Evolutionary conservation across 2,113 vertebrate genomes (phyloP).

Genomic region (Noturus placidus): DNA sequence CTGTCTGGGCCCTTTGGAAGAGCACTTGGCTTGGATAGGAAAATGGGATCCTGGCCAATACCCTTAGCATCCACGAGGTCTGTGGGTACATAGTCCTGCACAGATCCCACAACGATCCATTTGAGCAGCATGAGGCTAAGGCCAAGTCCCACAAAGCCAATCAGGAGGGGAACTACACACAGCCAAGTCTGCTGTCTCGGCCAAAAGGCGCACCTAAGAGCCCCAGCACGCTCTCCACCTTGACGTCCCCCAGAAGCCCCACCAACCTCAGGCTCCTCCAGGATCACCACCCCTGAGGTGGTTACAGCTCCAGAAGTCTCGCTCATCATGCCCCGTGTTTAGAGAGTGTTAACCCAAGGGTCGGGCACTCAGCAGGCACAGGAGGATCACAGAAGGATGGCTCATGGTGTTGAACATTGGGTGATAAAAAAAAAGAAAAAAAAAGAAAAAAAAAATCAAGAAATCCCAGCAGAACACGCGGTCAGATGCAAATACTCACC

Average conservation of each 20-base stretch:
- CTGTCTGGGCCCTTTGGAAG: conserved; percentile 80
- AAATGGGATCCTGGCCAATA: conserved; percentile 92
- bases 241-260: conserved; percentile 70
- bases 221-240: conserved; percentile 74
- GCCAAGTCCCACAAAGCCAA: conserved; percentile 88
- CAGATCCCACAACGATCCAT: conserved; percentile 93
- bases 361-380: conserved; percentile 49
- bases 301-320: conserved; percentile 73
- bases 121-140: conserved; percentile 92
- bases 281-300: conserved; percentile 80
- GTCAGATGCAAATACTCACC: conserved; percentile 52
- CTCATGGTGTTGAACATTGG: conserved; percentile 48
- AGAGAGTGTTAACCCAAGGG: conserved; percentile 65
- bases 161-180: conserved; percentile 88
- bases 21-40: conserved; percentile 89
- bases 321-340: conserved; percentile 68
- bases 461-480: conserved; percentile 30
- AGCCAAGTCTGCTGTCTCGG: conserved; percentile 93
- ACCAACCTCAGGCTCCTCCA: conserved; percentile 74
- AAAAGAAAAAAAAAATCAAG: conserved; percentile 21
- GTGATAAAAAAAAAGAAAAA: conserved; percentile 18
- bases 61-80: conserved; percentile 90
- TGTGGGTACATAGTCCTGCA: conserved; percentile 89
- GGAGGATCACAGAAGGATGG: conserved; percentile 20
- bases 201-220: conserved; percentile 85